phyloP scores from a whole-genome alignment of 2,797 vertebrate genomes.

The Liparis tanakae region DNA sequence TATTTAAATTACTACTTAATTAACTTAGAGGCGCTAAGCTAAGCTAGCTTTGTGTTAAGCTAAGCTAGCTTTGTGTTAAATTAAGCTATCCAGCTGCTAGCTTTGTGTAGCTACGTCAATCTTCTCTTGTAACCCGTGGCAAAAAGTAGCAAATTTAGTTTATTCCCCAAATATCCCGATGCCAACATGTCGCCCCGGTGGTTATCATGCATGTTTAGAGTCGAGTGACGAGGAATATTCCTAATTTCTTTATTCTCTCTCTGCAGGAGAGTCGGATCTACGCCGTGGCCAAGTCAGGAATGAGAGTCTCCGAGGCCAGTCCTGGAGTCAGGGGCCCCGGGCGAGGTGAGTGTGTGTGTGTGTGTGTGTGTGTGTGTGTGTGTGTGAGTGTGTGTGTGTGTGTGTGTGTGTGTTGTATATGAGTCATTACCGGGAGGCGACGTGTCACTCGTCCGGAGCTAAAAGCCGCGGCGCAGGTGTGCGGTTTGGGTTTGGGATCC shows the following conservation, averaged over 20 bases:
- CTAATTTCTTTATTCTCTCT: constrained; percentile 1
- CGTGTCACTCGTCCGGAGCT: constrained; percentile 57
- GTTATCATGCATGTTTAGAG: background rate
- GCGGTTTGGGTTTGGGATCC: constrained; percentile 51
- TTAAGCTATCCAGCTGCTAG: background rate
- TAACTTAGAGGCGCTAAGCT: background rate
- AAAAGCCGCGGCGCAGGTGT: constrained; percentile 29
- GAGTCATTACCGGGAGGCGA: constrained; percentile 45
- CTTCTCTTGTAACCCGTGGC: background rate
- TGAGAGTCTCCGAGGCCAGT: constrained; percentile 89
- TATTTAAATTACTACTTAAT: background rate
- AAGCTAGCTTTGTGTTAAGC: background rate
- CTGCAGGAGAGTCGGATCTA: constrained; percentile 95
- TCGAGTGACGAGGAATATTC: background rate
- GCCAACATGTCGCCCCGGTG: background rate
- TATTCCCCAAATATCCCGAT: background rate
- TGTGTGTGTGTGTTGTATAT: constrained; percentile 5
- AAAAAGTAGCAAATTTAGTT: no score
- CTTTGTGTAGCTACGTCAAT: background rate
- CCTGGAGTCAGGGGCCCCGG: constrained; percentile 74
- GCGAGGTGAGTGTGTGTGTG: constrained; percentile 79
- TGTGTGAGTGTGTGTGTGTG: background rate
- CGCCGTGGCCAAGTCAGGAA: constrained; percentile 91
- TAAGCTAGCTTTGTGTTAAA: background rate
- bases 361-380: constrained; percentile 1